Evolutionary conservation across 2,888 invertebrate genomes (phyloP).

Genomic region (Lasioglossum pauxillum): DNA sequence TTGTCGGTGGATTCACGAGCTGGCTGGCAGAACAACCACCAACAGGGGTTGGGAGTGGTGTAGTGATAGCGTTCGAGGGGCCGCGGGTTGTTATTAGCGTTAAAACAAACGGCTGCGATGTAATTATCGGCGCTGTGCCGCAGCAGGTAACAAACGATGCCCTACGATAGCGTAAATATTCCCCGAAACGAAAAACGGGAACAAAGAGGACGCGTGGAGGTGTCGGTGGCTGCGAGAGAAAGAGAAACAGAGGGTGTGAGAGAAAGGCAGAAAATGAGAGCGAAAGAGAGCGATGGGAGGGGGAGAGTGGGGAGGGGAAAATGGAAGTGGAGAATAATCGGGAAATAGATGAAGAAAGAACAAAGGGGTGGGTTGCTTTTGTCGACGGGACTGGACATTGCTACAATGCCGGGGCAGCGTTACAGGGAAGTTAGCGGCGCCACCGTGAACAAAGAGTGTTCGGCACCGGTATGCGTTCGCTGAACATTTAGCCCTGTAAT

Average conservation of each 20-base stretch:
- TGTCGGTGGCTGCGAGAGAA: neutral
- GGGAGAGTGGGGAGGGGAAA: neutral
- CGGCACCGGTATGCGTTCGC: conserved; percentile 40
- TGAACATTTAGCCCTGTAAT: conserved; percentile 64
- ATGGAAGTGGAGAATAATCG: conserved; percentile 42
- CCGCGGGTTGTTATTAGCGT: conserved; percentile 75
- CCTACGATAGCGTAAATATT: conserved; percentile 71
- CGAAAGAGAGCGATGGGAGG: neutral
- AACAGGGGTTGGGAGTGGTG: neutral
- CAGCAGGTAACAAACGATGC: conserved; percentile 67
- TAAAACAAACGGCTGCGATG: conserved; percentile 77
- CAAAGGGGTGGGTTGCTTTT: conserved; percentile 57
- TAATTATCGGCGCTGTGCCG: conserved; percentile 75
- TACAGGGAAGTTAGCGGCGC: conserved; percentile 38
- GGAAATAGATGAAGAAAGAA: conserved; percentile 61
- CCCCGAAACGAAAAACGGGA: conserved; percentile 64
- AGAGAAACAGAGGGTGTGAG: neutral
- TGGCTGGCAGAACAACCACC: conserved; percentile 21
- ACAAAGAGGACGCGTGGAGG: conserved; percentile 29
- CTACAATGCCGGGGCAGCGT: conserved; percentile 52
- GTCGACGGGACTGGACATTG: conserved; percentile 56
- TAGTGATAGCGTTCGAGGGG: conserved; percentile 43
- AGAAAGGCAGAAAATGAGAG: neutral
- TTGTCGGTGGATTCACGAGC: conserved; percentile 10
- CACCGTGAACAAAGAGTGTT: conserved; percentile 53